Percentiles rank a stretch among this genome's conserved stretches.
These are phyloP conservation scores for Echinops telfairi DNA, from an alignment of 2,113 vertebrate genomes.

Conservation along the genomic window DNA sequence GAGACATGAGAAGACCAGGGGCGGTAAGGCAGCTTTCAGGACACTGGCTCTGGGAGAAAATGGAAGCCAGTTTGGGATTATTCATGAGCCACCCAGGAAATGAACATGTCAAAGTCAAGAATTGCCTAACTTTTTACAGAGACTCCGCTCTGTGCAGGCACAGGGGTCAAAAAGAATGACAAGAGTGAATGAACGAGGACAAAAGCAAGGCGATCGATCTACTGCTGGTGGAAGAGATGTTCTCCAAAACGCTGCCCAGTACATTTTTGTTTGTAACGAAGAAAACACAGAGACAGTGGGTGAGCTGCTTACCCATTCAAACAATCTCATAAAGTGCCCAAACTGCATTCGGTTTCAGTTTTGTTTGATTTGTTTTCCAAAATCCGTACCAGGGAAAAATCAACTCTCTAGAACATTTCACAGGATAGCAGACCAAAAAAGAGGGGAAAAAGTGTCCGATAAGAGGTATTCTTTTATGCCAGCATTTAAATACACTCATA, in stretches of 20 bases:
- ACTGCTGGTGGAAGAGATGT: neutral
- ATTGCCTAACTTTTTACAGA: neutral
- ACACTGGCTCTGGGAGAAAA: neutral
- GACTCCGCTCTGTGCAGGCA: neutral
- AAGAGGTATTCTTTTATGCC: neutral
- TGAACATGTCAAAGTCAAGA: neutral
- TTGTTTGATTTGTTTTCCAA: slow-evolving; percentile 44
- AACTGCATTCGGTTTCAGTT: slow-evolving; percentile 45
- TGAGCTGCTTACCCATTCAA: slow-evolving; percentile 36
- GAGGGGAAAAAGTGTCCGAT: neutral
- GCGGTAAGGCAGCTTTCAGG: no score
- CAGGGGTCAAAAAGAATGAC: neutral
- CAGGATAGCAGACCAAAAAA: neutral
- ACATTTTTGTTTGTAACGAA: slow-evolving; percentile 38
- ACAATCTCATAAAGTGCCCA: slow-evolving; percentile 3
- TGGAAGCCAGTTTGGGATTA: neutral
- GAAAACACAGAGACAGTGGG: neutral
- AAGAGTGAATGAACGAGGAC: neutral
- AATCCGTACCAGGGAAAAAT: slow-evolving; percentile 5
- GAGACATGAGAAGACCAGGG: neutral
- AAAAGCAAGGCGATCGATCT: neutral
- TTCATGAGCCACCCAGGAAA: neutral
- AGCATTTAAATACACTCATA: neutral
- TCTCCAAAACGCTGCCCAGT: slow-evolving; percentile 41
- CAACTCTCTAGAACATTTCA: slow-evolving; percentile 30